A percentile compares a stretch with the other conserved stretches of the same genome.
Evolutionary conservation across 2,888 invertebrate species (phyloP).

Genomic region (Lapara coniferarum): DNA sequence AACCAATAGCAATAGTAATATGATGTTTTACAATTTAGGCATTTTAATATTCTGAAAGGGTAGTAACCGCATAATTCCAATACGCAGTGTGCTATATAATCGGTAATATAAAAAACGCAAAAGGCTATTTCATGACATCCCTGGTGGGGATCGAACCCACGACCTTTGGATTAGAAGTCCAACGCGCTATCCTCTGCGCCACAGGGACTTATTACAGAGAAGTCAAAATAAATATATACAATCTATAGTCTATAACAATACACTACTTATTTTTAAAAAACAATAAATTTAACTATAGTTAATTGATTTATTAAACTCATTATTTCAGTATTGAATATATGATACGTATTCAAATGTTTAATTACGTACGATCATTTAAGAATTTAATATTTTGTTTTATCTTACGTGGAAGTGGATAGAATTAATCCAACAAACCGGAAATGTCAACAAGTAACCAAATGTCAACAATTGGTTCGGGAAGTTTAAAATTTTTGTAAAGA

Average conservation of each 20-base stretch:
- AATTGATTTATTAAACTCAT: too few species aligned
- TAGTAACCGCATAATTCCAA: too few species aligned
- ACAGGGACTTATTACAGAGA: conserved; percentile 84
- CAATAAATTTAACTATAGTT: too few species aligned
- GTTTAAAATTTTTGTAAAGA: conserved; percentile 69
- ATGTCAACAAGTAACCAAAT: conserved; percentile 64
- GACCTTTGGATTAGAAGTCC: conserved; percentile 96
- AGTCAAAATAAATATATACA: conserved; percentile 49
- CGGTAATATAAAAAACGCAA: conserved; percentile 24
- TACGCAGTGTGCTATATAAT: too few species aligned
- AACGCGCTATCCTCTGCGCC: conserved; percentile 95
- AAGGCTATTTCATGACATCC: conserved; percentile 75
- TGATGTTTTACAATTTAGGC: too few species aligned
- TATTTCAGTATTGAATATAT: too few species aligned
- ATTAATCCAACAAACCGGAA: conserved; percentile 47
- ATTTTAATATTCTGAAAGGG: too few species aligned
- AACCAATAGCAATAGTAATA: too few species aligned
- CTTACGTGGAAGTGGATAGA: too few species aligned
- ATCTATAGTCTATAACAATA: neutral
- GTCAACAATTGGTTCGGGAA: conserved; percentile 64
- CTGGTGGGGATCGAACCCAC: conserved; percentile 94
- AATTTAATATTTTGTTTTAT: too few species aligned
- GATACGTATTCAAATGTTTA: too few species aligned
- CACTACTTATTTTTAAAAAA: neutral
- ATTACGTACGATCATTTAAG: too few species aligned